Evolutionary conservation across 2,113 vertebrate genomes (phyloP).

Genomic region (Ceyx margarethae): DNA sequence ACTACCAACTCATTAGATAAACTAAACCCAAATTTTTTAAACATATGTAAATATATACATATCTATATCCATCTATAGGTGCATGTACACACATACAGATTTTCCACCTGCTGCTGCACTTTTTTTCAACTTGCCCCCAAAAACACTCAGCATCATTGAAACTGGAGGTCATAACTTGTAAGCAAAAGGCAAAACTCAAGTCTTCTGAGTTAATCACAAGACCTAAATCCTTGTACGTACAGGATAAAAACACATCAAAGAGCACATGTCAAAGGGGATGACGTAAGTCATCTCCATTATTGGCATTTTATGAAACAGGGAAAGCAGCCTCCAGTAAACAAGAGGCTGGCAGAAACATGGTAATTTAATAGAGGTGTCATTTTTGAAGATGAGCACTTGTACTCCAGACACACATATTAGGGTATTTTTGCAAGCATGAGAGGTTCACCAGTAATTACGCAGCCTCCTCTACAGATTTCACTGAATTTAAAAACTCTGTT

Average conservation of each 20-base stretch:
- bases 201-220: constrained; percentile 15
- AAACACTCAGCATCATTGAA: neutral
- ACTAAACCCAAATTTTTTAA: neutral
- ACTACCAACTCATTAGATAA: neutral
- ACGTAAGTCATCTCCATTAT: constrained; percentile 34
- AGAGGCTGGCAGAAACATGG: constrained; percentile 36
- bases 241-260: constrained; percentile 50
- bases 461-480: neutral
- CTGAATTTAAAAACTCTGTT: neutral
- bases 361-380: constrained; percentile 65
- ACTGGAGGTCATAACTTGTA: neutral
- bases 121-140: neutral
- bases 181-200: neutral
- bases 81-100: rapidly evolving
- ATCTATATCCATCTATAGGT: neutral
- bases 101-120: neutral
- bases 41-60: neutral
- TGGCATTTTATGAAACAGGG: constrained; percentile 38
- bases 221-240: neutral
- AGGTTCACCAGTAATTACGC: neutral
- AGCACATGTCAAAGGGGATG: neutral
- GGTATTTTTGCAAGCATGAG: constrained; percentile 1
- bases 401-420: constrained; percentile 6
- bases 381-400: constrained; percentile 46
- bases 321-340: constrained; percentile 50